Base-by-base conservation (phyloP, 2,888 invertebrate species). In the Acronicta aceris region DNA sequence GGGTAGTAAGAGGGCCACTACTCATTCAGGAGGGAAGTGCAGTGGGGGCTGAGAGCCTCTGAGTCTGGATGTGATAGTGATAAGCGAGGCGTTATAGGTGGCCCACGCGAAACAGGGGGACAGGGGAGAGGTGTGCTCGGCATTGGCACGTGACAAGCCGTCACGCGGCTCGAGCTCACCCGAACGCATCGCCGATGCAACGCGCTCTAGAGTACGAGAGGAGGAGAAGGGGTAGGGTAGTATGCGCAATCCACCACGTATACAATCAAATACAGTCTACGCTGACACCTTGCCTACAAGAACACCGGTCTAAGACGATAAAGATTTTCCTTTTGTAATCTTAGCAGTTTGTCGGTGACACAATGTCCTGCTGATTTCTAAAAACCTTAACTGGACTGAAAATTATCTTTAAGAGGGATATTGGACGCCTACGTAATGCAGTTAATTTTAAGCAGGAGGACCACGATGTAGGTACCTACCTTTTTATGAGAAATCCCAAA, bases 141-240 rank as follows among this genome's bases (percentile, higher is more conserved):
- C 75, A 71, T 53, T 60, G 83, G 74, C 87, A 88, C 88, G 87
- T 89, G 90, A 87, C 86, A 76, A 73, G 71, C 74, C 82, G 87
- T 86, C 88, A 88, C 87, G 84, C 83, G 84, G 87, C 78, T 65
- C 79, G 80, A 78, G 70, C 71, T 65, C 71, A 65, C 71, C 78
- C 81, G 79, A 81, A 76, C 82, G 81, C 81, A 83, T 75, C 76
- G 59, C 55, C 80, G 76, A 71, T 82, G 81, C 81, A 86, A 69
- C 78, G 67, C 62, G 65, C 65, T 65, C 71, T 69, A 65, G 65
- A 71, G 33, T 45, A 17, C 63, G 72, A 65, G 59, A 72, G 71
- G 36, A 13, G 38, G 65, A 71, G 65, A 58, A 71, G 71, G 74
- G 74, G 65, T 65, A 58, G 62, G 41, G 40, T 63, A 57, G 60